Evolutionary conservation across 2,888 invertebrate species (phyloP).

Genomic region (Drosophila borborema): DNA sequence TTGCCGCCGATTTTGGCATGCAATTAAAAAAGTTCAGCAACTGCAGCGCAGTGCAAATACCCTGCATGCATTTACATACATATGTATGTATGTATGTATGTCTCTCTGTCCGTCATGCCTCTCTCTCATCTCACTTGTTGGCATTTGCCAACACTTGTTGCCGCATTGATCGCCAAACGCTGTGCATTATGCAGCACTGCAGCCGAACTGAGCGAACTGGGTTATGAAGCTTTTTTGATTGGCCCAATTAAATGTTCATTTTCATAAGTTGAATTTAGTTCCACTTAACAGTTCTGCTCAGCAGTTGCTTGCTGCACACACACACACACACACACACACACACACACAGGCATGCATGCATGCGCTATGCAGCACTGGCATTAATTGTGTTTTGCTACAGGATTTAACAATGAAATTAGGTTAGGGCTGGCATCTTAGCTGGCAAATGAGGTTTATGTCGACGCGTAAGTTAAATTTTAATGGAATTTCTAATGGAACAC

Average conservation of each 20-base stretch:
- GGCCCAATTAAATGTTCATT: constrained; percentile 12
- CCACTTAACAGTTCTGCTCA: constrained; percentile 11
- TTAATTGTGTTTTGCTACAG: neutral
- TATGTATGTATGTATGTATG: neutral
- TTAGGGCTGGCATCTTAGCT: neutral
- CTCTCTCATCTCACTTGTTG: neutral
- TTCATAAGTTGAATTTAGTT: constrained; percentile 5
- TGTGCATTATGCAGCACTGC: constrained; percentile 33
- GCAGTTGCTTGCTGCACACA: neutral
- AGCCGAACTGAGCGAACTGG: neutral
- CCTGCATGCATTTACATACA: constrained; percentile 25
- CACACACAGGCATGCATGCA: neutral
- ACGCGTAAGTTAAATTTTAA: neutral
- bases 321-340: too few species aligned
- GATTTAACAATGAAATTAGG: neutral
- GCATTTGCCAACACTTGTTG: constrained; percentile 37
- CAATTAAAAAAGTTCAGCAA: constrained; percentile 61
- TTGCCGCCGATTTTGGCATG: constrained; percentile 38
- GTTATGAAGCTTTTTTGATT: constrained; percentile 11
- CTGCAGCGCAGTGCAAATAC: constrained; percentile 58
- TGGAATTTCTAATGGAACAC: neutral
- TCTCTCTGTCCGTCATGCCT: neutral
- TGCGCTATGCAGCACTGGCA: neutral
- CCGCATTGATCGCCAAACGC: constrained; percentile 15
- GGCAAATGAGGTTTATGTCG: neutral